Percentiles rank a stretch among this genome's conserved stretches.
Evolutionary conservation across 1,140 invertebrate species (phyloP).

Genomic region (Monomorium pharaonis): DNA sequence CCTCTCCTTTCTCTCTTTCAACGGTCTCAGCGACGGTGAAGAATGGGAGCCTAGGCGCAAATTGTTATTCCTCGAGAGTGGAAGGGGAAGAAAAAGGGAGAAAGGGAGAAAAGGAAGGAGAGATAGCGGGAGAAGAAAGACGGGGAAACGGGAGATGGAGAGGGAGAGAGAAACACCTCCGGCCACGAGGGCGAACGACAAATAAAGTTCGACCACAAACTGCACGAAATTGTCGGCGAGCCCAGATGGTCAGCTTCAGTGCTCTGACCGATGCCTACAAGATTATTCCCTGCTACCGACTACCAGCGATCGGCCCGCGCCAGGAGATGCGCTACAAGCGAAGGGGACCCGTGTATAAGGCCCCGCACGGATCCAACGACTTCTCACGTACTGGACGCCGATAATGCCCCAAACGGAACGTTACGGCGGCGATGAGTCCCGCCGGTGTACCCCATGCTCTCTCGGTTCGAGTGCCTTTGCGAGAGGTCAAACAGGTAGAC

Average conservation of each 20-base stretch:
- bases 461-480: neutral
- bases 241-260: conserved; percentile 76
- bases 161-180: conserved; percentile 59
- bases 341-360: conserved; percentile 11
- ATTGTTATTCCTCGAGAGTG: conserved; percentile 62
- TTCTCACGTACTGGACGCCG: conserved; percentile 78
- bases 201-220: conserved; percentile 82
- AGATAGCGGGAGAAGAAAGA: conserved; percentile 10
- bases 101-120: neutral
- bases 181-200: conserved; percentile 77
- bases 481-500: conserved; percentile 27
- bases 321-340: conserved; percentile 66
- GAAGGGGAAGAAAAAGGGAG: conserved; percentile 3
- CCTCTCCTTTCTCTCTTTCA: neutral
- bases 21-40: conserved; percentile 37
- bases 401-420: conserved; percentile 72
- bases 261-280: conserved; percentile 72
- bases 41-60: conserved; percentile 66
- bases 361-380: conserved; percentile 73
- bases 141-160: neutral
- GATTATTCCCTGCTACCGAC: conserved; percentile 75
- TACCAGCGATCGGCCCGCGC: conserved; percentile 66
- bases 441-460: conserved; percentile 7
- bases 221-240: conserved; percentile 78
- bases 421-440: conserved; percentile 36